Evolutionary conservation across 2,888 invertebrate genomes (phyloP), one percentile per base, ranked within the genome.

Genomic region (Stomorhina lunata): DNA sequence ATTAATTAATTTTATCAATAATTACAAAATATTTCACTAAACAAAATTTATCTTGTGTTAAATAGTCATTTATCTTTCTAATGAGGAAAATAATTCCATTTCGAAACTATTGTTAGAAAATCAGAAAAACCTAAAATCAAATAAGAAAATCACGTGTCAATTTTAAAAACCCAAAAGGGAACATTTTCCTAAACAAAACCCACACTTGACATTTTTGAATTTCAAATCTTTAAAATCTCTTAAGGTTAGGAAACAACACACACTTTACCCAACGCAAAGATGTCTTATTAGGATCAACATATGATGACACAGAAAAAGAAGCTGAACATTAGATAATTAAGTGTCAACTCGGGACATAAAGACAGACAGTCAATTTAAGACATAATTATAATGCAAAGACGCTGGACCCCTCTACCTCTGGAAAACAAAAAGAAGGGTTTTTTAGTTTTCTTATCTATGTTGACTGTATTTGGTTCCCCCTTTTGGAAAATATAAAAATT

Each of bases 301-400:
- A 53, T 22, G 22, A 45, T 45, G 22, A 27, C 22, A 48, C 45
- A 27, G 15, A 53, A 32, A 40, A 29, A 53, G 25, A 40, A 45
- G 69, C 59, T 61, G 20, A 76, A 71, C 84, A 85, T 68, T 81
- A 82, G 81, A 87, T 88, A 88, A 89, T 89, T 86, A 87, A 86
- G 86, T 88, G 89, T 88, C 89, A 88, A 85, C 87, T 84, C 85
- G 84, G 87, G 83, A 82, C 84, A 68, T 27, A 71, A 9, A 40
- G 50, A 53, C 59, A 65, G 63, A 48, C 17, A 29, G 59, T 27
- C 55, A 55, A 10, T 50, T n/a, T n/a, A n/a, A n/a, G n/a, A 34
- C 20, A 40, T 6, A 34, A 22, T 65, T 53, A 69, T 69, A 68
- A 65, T 32, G 65, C 65, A 66, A 63, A 17, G 59, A 63, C 50